Base-by-base conservation (phyloP, 2,113 vertebrate genomes). In the Mungos mungo region DNA sequence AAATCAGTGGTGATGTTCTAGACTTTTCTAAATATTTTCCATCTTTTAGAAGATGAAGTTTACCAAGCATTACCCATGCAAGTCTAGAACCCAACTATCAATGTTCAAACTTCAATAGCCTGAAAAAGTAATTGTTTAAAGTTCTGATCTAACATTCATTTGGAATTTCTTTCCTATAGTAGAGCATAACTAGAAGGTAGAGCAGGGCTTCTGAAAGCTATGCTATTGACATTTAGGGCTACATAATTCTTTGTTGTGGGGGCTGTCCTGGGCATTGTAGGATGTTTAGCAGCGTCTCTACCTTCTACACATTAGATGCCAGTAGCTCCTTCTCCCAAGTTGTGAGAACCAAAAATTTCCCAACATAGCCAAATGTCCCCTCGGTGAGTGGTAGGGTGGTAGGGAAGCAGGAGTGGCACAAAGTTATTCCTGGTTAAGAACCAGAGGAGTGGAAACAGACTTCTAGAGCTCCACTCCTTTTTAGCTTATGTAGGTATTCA, bases 41-140 rank as follows among this genome's bases (percentile, higher is more conserved):
- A 8, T 54, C 3, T 93, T 96, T 90, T 82, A 87, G 38, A 85
- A 90, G 27, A 74, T 86, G 5, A 92, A 83, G n/a, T 74, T 92
- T 18, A 94, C 7, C 60, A 82, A 2, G 35, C 7, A 82, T 77
- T 7, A 82, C 14, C 18, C 38, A 16, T 79, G 9, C 6, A 77
- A 83, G 3, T 80, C 66, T 95, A 85, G 13, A 95, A 84, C 68
- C 33, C 71, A 47, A 9, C 21, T 57, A 16, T 54, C 88, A 88
- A 50, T 80, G 27, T 80, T 90, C 47, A 88, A 50, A 83, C 11
- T 94, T 92, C 33, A 84, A 29, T 80, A 71, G 14, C 19, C 10
- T 95, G 60, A 83, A 93, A 81, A 93, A 80, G 74, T 52, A 63
- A 92, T 72, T 68, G 19, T 85, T 95, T 47, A 21, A 80, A 74